Evolutionary conservation across 2,888 invertebrate species (phyloP).

Genomic region (Tetragonula carbonaria): DNA sequence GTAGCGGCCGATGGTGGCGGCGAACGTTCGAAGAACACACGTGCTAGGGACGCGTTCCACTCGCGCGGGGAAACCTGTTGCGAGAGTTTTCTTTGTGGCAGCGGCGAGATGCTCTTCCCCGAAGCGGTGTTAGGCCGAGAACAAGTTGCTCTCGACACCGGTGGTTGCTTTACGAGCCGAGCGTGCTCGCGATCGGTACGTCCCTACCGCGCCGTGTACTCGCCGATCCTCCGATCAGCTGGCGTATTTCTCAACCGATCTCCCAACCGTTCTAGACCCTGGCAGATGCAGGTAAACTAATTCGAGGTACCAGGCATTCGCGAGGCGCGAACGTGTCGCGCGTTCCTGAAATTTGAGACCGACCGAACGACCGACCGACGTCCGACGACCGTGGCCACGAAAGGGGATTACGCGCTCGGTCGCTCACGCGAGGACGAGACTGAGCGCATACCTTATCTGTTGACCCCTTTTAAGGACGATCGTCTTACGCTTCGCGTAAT

Average conservation of each 20-base stretch:
- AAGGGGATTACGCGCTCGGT: constrained; percentile 52
- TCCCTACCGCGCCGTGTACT: constrained; percentile 30
- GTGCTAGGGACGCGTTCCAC: constrained; percentile 23
- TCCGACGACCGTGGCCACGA: constrained; percentile 8
- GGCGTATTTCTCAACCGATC: constrained; percentile 3
- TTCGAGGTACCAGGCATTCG: constrained; percentile 1
- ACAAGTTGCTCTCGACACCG: constrained; percentile 63
- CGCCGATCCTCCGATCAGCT: constrained; percentile 23
- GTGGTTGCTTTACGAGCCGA: constrained; percentile 58
- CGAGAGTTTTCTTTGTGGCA: constrained; percentile 47
- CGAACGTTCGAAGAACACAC: constrained; percentile 18
- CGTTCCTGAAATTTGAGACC: constrained; percentile 63
- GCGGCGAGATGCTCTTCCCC: constrained; percentile 52
- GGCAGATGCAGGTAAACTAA: not conserved
- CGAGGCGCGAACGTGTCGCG: constrained; percentile 27
- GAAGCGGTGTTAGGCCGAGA: constrained; percentile 58
- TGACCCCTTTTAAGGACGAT: constrained; percentile 61
- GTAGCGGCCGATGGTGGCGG: not conserved
- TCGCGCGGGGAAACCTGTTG: constrained; percentile 53
- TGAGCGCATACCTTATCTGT: constrained; percentile 13
- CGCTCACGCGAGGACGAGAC: not conserved
- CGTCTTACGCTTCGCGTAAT: constrained; percentile 64
- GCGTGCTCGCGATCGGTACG: constrained; percentile 43
- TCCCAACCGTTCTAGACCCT: not conserved
- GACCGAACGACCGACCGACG: constrained; percentile 26